A percentile compares a stretch with the other conserved stretches of the same genome.
Evolutionary conservation across 2,113 vertebrate species (phyloP).

Genomic region (Micromys minutus): DNA sequence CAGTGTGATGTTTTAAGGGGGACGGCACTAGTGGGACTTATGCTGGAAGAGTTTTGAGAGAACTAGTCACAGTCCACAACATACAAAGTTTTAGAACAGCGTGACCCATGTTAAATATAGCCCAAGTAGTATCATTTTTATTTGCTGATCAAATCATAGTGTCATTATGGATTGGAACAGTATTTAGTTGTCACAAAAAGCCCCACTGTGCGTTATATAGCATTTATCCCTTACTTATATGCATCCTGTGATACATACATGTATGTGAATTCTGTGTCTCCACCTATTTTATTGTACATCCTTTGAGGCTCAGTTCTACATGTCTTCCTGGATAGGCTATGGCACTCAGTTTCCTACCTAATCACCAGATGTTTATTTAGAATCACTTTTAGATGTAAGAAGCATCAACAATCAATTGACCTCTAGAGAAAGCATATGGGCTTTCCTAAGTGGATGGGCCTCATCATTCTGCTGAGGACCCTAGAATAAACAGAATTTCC

Average conservation of each 20-base stretch:
- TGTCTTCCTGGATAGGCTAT: no score
- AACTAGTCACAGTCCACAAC: not conserved
- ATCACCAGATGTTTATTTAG: not conserved
- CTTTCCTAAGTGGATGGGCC: not conserved
- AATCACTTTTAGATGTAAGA: not conserved
- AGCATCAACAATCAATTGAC: not conserved
- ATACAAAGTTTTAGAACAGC: not conserved
- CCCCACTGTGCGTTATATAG: not conserved
- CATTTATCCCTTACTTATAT: not conserved
- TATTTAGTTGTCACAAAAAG: not conserved
- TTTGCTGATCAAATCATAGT: conserved; percentile 1
- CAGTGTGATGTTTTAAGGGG: not conserved
- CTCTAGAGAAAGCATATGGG: not conserved
- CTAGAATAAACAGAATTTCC: not conserved
- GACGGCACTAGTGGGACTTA: not conserved
- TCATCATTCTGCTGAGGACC: not conserved
- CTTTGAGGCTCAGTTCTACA: not conserved
- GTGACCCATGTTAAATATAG: not conserved
- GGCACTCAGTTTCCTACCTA: not conserved
- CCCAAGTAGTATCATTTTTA: not conserved
- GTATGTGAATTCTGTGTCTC: not conserved
- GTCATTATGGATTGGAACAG: not conserved
- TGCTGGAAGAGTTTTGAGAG: not conserved
- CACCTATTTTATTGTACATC: not conserved
- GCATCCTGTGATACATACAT: not conserved